Percentiles rank a stretch among this genome's conserved stretches.
phyloP scores from a whole-genome alignment of 2,888 invertebrate genomes.

The Drosophila colorata region DNA sequence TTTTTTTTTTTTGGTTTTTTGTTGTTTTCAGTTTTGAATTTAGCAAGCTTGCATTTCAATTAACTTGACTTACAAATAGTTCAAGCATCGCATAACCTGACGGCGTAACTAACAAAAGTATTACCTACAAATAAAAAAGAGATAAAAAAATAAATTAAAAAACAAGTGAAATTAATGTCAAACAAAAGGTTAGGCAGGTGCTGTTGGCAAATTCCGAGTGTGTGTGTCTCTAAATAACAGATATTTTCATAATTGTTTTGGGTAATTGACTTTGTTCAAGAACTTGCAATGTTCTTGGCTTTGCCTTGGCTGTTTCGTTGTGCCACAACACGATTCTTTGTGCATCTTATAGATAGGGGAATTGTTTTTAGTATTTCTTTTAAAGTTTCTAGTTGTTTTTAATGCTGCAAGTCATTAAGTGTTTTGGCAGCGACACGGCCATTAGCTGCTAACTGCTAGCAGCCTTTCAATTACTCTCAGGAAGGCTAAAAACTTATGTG shows the following conservation, averaged over 20 bases:
- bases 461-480: constrained; percentile 42
- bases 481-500: constrained; percentile 39
- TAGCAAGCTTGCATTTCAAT: constrained; percentile 66
- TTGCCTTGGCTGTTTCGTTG: constrained; percentile 46
- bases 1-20: constrained; percentile 17
- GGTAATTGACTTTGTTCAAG: constrained; percentile 60
- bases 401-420: constrained; percentile 51
- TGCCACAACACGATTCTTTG: constrained; percentile 42
- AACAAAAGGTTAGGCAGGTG: constrained; percentile 14
- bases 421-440: constrained; percentile 46
- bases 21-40: constrained; percentile 15
- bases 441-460: constrained; percentile 42
- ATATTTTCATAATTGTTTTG: constrained; percentile 43
- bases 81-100: constrained; percentile 43
- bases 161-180: constrained; percentile 24
- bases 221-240: constrained; percentile 15
- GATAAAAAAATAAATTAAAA: neutral
- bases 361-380: constrained; percentile 5
- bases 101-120: neutral
- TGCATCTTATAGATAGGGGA: constrained; percentile 34
- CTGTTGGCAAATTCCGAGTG: constrained; percentile 5
- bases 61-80: constrained; percentile 51
- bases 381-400: neutral
- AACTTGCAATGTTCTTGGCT: constrained; percentile 57
- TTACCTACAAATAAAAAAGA: neutral